These are phyloP conservation scores for Acipenser ruthenus DNA, from an alignment of 2,797 vertebrate species.

Conservation along the genomic window DNA sequence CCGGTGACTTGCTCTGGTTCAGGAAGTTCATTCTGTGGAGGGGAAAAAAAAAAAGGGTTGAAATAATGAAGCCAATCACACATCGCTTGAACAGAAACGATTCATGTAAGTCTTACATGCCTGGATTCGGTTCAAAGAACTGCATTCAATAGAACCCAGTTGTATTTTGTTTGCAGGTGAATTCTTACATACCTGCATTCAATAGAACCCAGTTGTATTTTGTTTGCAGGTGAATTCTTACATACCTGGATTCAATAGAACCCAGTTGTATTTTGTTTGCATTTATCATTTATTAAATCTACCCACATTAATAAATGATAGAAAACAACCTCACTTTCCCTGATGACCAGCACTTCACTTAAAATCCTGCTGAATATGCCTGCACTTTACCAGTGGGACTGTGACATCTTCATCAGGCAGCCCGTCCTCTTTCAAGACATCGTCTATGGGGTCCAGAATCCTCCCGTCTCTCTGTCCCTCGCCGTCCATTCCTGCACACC, in stretches of 20 bases:
- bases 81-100: background rate
- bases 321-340: too few species aligned
- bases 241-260: too few species aligned
- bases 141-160: too few species aligned
- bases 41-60: slow-evolving; percentile 17
- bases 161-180: too few species aligned
- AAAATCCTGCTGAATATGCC: too few species aligned
- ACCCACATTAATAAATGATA: too few species aligned
- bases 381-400: slow-evolving; percentile 58
- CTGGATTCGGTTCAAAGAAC: background rate
- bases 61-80: background rate
- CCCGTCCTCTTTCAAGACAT: slow-evolving; percentile 67
- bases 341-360: too few species aligned
- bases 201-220: too few species aligned
- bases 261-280: too few species aligned
- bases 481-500: slow-evolving; percentile 46
- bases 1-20: slow-evolving; percentile 70
- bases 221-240: too few species aligned
- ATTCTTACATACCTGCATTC: too few species aligned
- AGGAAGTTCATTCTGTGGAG: slow-evolving; percentile 62
- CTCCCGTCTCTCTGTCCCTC: slow-evolving; percentile 23
- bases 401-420: slow-evolving; percentile 66
- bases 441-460: slow-evolving; percentile 67
- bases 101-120: background rate
- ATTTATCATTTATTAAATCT: too few species aligned